Evolutionary conservation across 2,113 vertebrate genomes (phyloP).

Genomic region (Limnothrissa miodon): DNA sequence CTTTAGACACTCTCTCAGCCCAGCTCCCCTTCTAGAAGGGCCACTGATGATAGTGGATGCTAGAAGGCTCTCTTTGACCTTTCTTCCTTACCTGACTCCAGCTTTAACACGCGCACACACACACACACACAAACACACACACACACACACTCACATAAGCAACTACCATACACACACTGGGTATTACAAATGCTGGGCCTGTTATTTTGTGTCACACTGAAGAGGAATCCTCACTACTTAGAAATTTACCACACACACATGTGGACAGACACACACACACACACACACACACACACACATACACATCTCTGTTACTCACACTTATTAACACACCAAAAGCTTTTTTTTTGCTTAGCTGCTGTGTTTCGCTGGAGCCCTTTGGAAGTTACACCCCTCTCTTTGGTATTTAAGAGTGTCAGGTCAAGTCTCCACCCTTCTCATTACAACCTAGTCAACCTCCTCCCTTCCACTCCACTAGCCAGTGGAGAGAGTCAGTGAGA

Average conservation of each 20-base stretch:
- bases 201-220: not conserved
- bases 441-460: constrained; percentile 32
- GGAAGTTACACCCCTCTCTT: not conserved
- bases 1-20: constrained; percentile 37
- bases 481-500: constrained; percentile 20
- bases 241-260: not conserved
- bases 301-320: not conserved
- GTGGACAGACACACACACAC: not conserved
- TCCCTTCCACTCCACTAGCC: constrained; percentile 36
- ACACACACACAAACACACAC: too few relatives aligned
- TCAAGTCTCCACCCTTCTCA: constrained; percentile 41
- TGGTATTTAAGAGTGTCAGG: constrained; percentile 18
- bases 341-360: not conserved
- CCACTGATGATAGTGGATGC: not conserved
- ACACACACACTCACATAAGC: not conserved
- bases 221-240: not conserved
- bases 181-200: not conserved
- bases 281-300: not conserved
- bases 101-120: too few relatives aligned
- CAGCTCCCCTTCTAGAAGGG: constrained; percentile 46
- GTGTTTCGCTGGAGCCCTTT: not conserved
- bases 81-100: not conserved
- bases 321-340: not conserved
- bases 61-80: not conserved
- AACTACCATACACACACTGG: not conserved